Base-by-base conservation (phyloP, 2,797 vertebrate species). In the Gorsachius magnificus region DNA sequence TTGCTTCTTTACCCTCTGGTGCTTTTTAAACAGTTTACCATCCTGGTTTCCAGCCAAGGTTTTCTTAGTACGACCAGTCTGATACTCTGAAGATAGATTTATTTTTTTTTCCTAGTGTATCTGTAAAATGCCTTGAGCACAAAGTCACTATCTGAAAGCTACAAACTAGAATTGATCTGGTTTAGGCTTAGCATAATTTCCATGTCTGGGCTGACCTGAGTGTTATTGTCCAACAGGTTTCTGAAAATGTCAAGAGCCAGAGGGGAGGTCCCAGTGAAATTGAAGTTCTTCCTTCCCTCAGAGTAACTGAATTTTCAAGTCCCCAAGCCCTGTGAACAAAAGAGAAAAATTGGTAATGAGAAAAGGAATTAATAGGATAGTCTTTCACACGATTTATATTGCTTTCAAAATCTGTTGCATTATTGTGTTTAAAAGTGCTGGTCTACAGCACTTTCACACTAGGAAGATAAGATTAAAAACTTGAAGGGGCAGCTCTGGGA, bases 381-480 rank as follows among this genome's bases (percentile, higher is more conserved):
- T 95, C 61, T 91, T 71, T 94, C 89, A 70, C 72, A 69, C 20
- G 5, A 92, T 94, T 97, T 95, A 94, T 96, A 86, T 45, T 70
- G 90, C 95, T 97, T 95, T 96, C 92, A 91, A 56, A 96, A 96
- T 69, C 84, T 83, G 93, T 96, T 94, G 90, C 92, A 35, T 57
- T 91, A 87, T 86, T 96, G 89, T 92, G 89, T 91, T 96, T 96
- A 83, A 95, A 96, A 96, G 92, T 94, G 89, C 94, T 95, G 87
- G 89, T 95, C 90, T 87, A 26, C 72, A 94, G 95, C 93, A 86
- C 87, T 95, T 96, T 92, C 87, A 79, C 89, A 54, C 65, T 6
- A 6, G 63, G 63, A 94, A 96, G 96, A 93, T 96, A 95, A 96
- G 95, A 96, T 96, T 96, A 95, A 96, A 96, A 96, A 92, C 84